Evolutionary conservation across 2,797 vertebrate genomes (phyloP), one percentile per base, ranked within the genome.

Genomic region (Dallia pectoralis): DNA sequence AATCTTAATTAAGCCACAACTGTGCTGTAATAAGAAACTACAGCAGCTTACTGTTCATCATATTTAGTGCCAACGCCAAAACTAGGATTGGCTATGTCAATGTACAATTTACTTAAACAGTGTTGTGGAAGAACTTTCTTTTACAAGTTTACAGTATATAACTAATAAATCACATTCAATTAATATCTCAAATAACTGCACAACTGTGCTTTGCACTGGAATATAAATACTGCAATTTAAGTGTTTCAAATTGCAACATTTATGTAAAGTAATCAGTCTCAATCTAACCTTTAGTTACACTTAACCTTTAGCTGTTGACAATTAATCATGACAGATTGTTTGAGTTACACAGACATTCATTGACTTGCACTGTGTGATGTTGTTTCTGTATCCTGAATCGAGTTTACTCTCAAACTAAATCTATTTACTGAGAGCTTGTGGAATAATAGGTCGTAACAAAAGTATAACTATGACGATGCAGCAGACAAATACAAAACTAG

Each of bases 321-420:
- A 84, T 85, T 59, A 76, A 71, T 87, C 85, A 84, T 79, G 27
- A 27, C 40, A 67, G 53, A 64, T 36, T 82, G 76, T 83, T 77
- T 82, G 68, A 78, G 67, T 84, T 79, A 59, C 4, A 12, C 67
- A 69, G 44, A 68, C n/a, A 30, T 44, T 29, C 47, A 11, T 30
- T 63, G 44, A 53, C 56, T 22, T 30, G 67, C 56, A 72, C 15
- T 66, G 32, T 29, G 19, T 72, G 29, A 70, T 63, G 49, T 68
- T 16, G 49, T 59, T 48, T 66, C 81, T 76, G 85, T 72, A 91
- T 92, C 89, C 90, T 90, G 88, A 75, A 91, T 22, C 27, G 3
- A 69, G 82, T 82, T 87, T 76, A 72, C 73, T 30, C 76, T 75
- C 72, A 76, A 80, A 53, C 82, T 71, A 69, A 62, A 30, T 73